Percentiles rank a stretch among this genome's conserved stretches.
phyloP scores from a whole-genome alignment of 2,888 invertebrate species.

The Pyrochroa serraticornis region DNA sequence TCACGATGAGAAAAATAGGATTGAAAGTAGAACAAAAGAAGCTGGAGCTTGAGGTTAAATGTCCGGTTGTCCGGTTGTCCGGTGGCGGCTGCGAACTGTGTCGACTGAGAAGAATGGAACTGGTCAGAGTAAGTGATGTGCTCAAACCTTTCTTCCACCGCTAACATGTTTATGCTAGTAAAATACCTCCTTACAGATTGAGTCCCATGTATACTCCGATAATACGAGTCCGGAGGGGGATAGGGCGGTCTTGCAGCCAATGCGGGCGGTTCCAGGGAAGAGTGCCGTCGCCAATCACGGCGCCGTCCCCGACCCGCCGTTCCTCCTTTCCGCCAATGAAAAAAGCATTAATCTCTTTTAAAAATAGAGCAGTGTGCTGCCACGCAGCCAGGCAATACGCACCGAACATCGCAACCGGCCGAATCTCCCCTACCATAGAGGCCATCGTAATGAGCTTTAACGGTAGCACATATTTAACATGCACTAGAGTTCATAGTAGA shows the following conservation, averaged over 20 bases:
- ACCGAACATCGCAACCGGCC: conserved; percentile 37
- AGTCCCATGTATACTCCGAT: conserved; percentile 57
- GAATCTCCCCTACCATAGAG: conserved; percentile 56
- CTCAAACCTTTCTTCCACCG: conserved; percentile 54
- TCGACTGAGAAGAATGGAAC: conserved; percentile 19
- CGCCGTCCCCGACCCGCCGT: conserved; percentile 44
- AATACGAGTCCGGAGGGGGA: conserved; percentile 53
- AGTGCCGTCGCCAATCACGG: conserved; percentile 53
- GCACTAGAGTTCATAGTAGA: conserved; percentile 57
- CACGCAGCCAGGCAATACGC: conserved; percentile 55
- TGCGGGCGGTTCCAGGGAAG: conserved; percentile 53
- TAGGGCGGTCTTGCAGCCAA: conserved; percentile 51
- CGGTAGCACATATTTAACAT: conserved; percentile 60
- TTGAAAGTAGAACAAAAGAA: no score
- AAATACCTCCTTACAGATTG: conserved; percentile 59
- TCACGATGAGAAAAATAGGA: no score
- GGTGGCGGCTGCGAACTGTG: conserved; percentile 31
- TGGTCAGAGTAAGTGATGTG: conserved; percentile 29
- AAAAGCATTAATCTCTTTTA: conserved; percentile 62
- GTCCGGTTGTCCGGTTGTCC: not conserved
- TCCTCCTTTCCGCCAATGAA: conserved; percentile 60
- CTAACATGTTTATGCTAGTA: conserved; percentile 59
- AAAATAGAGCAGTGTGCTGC: conserved; percentile 58
- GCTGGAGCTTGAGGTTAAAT: no score
- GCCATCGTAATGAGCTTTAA: conserved; percentile 58